Evolutionary conservation across 2,113 vertebrate species (phyloP).

Genomic region (Melanostigma gelatinosum): DNA sequence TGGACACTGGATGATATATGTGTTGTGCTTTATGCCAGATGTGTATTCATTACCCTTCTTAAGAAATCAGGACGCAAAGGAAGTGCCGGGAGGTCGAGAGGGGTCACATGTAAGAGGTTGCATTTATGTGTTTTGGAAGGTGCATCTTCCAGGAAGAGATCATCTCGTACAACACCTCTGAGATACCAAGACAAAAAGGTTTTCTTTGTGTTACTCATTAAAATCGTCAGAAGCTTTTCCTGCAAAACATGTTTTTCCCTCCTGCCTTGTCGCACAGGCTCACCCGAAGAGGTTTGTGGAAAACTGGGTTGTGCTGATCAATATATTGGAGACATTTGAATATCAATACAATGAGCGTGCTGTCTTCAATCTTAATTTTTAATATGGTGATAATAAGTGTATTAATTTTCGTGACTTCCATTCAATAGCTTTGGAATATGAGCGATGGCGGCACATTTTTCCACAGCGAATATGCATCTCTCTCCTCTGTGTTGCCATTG

Average conservation of each 20-base stretch:
- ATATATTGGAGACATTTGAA: constrained; percentile 75
- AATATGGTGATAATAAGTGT: constrained; percentile 78
- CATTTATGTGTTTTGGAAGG: constrained; percentile 42
- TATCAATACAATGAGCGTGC: constrained; percentile 61
- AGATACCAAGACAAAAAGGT: constrained; percentile 1
- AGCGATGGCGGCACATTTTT: constrained; percentile 74
- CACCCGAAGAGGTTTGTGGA: constrained; percentile 16
- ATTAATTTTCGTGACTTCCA: constrained; percentile 79
- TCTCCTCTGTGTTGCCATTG: constrained; percentile 65
- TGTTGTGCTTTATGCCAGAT: constrained; percentile 57
- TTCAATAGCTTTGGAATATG: constrained; percentile 74
- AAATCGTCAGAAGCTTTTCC: constrained; percentile 22
- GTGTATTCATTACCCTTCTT: constrained; percentile 76
- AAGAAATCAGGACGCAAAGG: constrained; percentile 63
- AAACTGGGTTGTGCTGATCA: constrained; percentile 63
- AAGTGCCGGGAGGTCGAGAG: constrained; percentile 67
- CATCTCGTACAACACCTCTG: constrained; percentile 16
- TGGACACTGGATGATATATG: constrained; percentile 64
- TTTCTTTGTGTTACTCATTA: constrained; percentile 25
- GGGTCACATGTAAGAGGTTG: constrained; percentile 51
- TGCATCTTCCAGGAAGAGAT: constrained; percentile 32
- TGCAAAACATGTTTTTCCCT: constrained; percentile 1
- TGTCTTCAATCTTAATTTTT: constrained; percentile 79
- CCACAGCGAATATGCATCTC: constrained; percentile 58
- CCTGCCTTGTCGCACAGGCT: constrained; percentile 5